phyloP scores from a whole-genome alignment of 53 echinoderm and acorn worm genomes.

The Stichopus horrens region DNA sequence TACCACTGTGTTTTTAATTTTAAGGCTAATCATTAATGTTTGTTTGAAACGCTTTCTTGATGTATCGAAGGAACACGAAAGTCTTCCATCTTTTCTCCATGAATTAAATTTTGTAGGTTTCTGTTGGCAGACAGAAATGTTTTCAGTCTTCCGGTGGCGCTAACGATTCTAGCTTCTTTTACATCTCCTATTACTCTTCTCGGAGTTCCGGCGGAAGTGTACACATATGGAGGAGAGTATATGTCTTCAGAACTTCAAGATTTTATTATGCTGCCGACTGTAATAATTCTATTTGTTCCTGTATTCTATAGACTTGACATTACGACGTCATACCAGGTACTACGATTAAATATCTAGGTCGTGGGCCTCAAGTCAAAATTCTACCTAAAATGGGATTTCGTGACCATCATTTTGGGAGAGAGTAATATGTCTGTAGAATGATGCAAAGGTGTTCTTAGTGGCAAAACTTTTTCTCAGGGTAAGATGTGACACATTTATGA shows the following conservation, averaged over 20 bases:
- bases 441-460: too few species aligned
- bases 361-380: too few species aligned
- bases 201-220: conserved; percentile 23
- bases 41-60: too few species aligned
- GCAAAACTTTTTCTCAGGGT: too few species aligned
- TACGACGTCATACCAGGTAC: conserved; percentile 25
- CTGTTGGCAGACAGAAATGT: conserved; percentile 22
- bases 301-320: conserved; percentile 30
- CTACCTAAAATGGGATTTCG: too few species aligned
- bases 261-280: conserved; percentile 3
- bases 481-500: too few species aligned
- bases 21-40: neutral
- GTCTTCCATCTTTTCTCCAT: neutral
- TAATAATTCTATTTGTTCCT: neutral
- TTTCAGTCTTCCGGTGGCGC: conserved; percentile 21
- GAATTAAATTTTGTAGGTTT: neutral
- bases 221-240: conserved; percentile 25
- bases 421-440: too few species aligned
- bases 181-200: conserved; percentile 19
- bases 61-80: neutral
- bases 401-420: too few species aligned
- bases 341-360: neutral
- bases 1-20: neutral
- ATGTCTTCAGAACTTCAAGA: neutral
- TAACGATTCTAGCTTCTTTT: conserved; percentile 28